Base-by-base conservation (phyloP, 2,888 invertebrate species). In the Pseudococcus jackbeardsleyi region DNA sequence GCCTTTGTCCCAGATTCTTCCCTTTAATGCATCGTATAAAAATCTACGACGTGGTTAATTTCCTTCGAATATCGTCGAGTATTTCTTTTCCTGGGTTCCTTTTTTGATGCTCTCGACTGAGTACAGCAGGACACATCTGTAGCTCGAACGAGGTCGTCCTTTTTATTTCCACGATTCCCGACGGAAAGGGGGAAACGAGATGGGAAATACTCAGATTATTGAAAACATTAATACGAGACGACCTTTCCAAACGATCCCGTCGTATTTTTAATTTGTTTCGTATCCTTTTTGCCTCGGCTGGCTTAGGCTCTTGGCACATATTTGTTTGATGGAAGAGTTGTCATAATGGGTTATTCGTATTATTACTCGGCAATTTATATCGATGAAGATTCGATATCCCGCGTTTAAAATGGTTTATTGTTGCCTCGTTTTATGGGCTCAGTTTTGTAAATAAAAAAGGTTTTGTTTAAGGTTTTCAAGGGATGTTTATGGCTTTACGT, bases 1-100 rank as follows among this genome's bases (percentile, higher is more conserved):
- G 1, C 26, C 26, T 3, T 33, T 3, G 26, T 3, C 26, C 26
- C 3, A 1, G 26, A 33, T 3, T 33, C 26, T 5, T 1, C n/a
- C n/a, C 59, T n/a, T n/a, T n/a, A 59, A 64, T 22, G 19, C 19
- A 12, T 1, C 64, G 22, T 64, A 22, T 64, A 64, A 64, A 64
- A 64, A 64, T 64, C 64, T 64, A 64, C 22, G 64, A 64, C 64
- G 64, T 64, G 64, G 22, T 64, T 64, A 64, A 64, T 64, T 64
- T 64, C 64, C 64, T 64, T 22, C 19, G 0, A 64, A 64, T 22
- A 64, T 19, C 22, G 17, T 11, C 64, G 22, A 50, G 50, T 50
- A 11, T 50, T 11, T 17, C 50, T 46, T 46, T 46, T 12, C 46
- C 46, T 1, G 26, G 26, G n/a, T n/a, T n/a, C 26, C 26, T 33